Percentiles rank a stretch among this genome's conserved stretches.
Evolutionary conservation across 2,888 invertebrate species (phyloP).

Genomic region (Eristalis pertinax): DNA sequence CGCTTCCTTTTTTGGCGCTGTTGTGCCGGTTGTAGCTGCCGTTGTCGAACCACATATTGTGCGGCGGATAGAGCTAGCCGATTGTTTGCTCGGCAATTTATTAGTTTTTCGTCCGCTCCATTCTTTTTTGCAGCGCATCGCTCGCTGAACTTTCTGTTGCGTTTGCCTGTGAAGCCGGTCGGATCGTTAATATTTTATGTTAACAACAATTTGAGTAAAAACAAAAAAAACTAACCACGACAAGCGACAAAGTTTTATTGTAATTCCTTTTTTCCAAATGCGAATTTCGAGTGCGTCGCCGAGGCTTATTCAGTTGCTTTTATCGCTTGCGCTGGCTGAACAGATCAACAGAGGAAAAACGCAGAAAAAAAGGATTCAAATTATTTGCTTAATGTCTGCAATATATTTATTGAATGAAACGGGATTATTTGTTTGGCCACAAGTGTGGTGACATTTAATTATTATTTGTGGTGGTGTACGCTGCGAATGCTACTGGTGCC

Average conservation of each 20-base stretch:
- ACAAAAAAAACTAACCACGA: neutral
- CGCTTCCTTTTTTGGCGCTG: neutral
- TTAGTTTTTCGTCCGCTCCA: neutral
- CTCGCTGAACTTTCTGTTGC: slow-evolving; percentile 19
- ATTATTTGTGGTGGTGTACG: neutral
- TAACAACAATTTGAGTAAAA: slow-evolving; percentile 23
- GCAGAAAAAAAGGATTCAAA: neutral
- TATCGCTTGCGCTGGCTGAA: neutral
- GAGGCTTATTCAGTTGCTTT: neutral
- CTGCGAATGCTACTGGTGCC: neutral
- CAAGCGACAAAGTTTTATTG: neutral
- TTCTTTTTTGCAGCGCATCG: neutral
- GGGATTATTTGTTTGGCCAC: neutral
- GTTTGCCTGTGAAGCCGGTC: neutral
- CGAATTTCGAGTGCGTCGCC: neutral
- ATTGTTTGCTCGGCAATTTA: slow-evolving; percentile 42
- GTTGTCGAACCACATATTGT: neutral
- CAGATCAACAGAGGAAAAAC: neutral
- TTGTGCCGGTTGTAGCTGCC: slow-evolving; percentile 3
- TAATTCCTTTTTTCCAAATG: neutral
- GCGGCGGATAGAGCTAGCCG: neutral
- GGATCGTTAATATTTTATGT: slow-evolving; percentile 49
- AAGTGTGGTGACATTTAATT: neutral
- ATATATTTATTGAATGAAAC: neutral
- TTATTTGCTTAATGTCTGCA: neutral